phyloP scores from a whole-genome alignment of 2,888 invertebrate species.

The Diachrysia chrysitis region DNA sequence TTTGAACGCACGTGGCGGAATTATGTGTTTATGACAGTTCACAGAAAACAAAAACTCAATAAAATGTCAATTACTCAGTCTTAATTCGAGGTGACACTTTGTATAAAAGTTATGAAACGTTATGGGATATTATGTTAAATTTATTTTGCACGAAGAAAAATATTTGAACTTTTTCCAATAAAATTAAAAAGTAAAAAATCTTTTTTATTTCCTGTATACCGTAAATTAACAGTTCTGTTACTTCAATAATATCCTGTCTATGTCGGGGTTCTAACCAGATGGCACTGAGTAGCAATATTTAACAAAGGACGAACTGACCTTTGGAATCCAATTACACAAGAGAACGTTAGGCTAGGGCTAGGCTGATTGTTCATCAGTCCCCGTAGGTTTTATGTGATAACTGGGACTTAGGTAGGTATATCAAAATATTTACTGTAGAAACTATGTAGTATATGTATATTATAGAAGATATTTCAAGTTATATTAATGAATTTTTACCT shows the following conservation, averaged over 20 bases:
- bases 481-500: too few relatives aligned
- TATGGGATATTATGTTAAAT: background rate
- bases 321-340: constrained; percentile 5
- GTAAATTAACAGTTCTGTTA: too few relatives aligned
- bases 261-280: background rate
- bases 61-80: constrained; percentile 10
- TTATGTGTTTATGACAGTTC: constrained; percentile 6
- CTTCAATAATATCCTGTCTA: background rate
- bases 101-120: background rate
- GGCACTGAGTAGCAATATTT: constrained; percentile 5
- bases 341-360: background rate
- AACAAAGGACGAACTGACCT: background rate
- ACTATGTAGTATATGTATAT: too few relatives aligned
- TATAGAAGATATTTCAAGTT: too few relatives aligned
- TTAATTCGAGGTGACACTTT: background rate
- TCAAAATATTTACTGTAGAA: too few relatives aligned
- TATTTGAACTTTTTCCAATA: too few relatives aligned
- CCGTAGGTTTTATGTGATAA: background rate
- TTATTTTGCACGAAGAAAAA: too few relatives aligned
- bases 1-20: background rate
- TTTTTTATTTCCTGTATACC: too few relatives aligned
- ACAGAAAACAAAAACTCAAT: background rate
- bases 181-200: too few relatives aligned
- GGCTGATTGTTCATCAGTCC: background rate
- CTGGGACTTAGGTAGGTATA: background rate